phyloP scores from a whole-genome alignment of 2,113 vertebrate genomes.

The Thunnus thynnus region DNA sequence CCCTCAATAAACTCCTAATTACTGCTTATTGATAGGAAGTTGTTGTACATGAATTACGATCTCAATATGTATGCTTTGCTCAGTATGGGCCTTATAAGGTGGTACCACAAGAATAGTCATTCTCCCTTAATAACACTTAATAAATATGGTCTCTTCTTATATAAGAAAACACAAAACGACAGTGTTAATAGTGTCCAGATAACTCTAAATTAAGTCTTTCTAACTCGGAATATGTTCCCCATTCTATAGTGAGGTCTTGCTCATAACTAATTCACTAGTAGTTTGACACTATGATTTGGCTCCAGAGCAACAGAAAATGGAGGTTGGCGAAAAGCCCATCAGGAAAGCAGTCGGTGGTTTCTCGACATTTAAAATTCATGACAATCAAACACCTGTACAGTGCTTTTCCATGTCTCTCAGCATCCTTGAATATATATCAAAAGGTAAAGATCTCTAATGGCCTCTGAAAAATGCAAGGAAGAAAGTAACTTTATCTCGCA shows the following conservation, averaged over 20 bases:
- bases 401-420: constrained; percentile 70
- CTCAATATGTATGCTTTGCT: too few species aligned
- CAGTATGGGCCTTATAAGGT: too few species aligned
- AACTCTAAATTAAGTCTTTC: too few species aligned
- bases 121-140: too few species aligned
- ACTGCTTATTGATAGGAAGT: neutral
- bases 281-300: neutral
- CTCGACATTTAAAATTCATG: constrained; percentile 67
- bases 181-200: too few species aligned
- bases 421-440: constrained; percentile 40
- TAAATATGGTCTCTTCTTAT: too few species aligned
- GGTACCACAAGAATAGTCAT: too few species aligned
- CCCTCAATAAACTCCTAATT: too few species aligned
- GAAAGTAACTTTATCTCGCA: constrained; percentile 54
- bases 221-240: too few species aligned
- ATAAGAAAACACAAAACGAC: too few species aligned
- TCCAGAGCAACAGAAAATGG: constrained; percentile 1
- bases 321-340: constrained; percentile 12
- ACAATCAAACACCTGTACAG: constrained; percentile 72
- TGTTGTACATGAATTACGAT: neutral
- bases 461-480: constrained; percentile 71
- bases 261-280: too few species aligned
- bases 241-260: too few species aligned
- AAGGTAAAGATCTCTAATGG: constrained; percentile 62
- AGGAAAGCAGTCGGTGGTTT: constrained; percentile 17